Evolutionary conservation across 2,113 vertebrate genomes (phyloP), one percentile per base, ranked within the genome.

Genomic region (Lampris megalopsis): DNA sequence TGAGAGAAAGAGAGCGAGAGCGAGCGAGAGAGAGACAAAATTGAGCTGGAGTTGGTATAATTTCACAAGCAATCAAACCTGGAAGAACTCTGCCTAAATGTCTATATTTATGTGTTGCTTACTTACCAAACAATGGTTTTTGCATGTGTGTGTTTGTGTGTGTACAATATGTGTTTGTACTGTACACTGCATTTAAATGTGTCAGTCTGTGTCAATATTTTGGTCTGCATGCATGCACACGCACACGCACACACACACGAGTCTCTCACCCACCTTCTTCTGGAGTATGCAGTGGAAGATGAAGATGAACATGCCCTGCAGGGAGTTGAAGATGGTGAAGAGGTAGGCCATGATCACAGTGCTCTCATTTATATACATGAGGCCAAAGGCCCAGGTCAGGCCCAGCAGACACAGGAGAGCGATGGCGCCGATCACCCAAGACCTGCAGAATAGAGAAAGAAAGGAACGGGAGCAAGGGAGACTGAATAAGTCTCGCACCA

Each of bases 271-370:
- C 94, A 99, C 98, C 97, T 99, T 99, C 92, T 99, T 99, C 93
- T 99, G 98, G 79, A 99, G 96, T 63, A 99, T 97, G 95, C 98
- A 99, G 94, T 99, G 98, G 93, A 99, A 99, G 95, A 99, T 99
- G 94, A 99, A 99, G 95, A 99, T 99, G 93, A 99, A 99, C 98
- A 99, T 99, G 90, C 98, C 98, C 94, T 99, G 98, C 74, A 99
- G 95, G 77, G 98, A 99, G 95, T 99, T 99, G 95, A 99, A 99
- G 95, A 99, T 97, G 89, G 98, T 99, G 94, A 99, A 99, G 85
- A 99, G 98, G 93, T 99, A 99, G 1, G 98, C 98, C 98, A 99
- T 99, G 95, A 99, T 98, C 92, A 99, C 97, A 62, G 98, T 99
- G 95, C 96, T 99, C 94, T 99, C 97, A 83, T 99, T 99, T 94